Percentiles rank a stretch among this genome's conserved stretches.
Conservation (phyloP, 1,140 invertebrate species). For the Latrodectus geometricus region DNA sequence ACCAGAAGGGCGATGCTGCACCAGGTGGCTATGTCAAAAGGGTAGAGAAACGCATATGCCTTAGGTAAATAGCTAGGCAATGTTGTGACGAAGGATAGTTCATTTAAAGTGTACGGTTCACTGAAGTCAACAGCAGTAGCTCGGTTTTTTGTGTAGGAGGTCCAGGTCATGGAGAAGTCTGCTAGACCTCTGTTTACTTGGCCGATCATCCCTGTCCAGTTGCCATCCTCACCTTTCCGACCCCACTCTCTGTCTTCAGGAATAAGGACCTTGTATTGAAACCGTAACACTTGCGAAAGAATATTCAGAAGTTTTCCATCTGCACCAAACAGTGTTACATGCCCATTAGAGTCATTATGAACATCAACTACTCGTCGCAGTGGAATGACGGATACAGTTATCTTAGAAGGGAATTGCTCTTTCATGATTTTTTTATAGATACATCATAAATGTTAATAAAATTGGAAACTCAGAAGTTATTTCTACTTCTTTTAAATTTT, state of each 20-base stretch:
- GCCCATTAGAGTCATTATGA: neutral
- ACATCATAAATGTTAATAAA: too few relatives aligned
- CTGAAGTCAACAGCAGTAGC: constrained; percentile 5
- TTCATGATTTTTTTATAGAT: too few relatives aligned
- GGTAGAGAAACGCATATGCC: neutral
- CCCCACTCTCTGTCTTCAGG: constrained; percentile 7
- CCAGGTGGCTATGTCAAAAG: neutral
- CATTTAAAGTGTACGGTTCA: neutral
- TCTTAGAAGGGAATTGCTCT: neutral
- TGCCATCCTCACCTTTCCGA: neutral
- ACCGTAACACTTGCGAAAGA: neutral
- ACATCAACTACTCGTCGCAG: neutral
- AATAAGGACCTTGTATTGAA: neutral
- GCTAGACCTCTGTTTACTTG: neutral
- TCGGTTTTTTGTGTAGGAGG: neutral
- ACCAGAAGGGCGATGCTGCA: neutral
- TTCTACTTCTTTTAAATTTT: too few relatives aligned
- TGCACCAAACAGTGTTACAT: neutral
- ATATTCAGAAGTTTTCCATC: constrained; percentile 3
- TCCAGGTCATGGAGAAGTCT: neutral
- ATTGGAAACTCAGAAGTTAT: too few relatives aligned
- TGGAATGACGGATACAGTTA: neutral
- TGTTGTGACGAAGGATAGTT: neutral
- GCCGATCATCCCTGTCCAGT: constrained; percentile 29
- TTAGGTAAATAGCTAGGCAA: neutral